These are phyloP conservation scores for Sphaeramia orbicularis DNA, from an alignment of 2,797 vertebrate species.

Conservation along the genomic window DNA sequence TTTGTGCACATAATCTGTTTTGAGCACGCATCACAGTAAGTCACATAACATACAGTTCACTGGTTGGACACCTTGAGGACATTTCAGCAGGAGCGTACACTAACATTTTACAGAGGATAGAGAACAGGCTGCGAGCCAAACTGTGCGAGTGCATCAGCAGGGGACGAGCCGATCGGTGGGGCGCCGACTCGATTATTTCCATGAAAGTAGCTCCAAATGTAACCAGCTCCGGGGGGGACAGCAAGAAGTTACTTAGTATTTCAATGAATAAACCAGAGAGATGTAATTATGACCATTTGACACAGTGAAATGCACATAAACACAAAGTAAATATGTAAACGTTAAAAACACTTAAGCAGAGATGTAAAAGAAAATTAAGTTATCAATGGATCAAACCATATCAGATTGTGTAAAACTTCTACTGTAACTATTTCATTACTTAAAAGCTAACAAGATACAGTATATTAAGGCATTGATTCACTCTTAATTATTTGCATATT, in stretches of 20 bases:
- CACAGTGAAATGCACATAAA: too few relatives aligned
- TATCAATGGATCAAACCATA: too few relatives aligned
- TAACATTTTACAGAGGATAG: constrained; percentile 10
- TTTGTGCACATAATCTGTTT: constrained; percentile 28
- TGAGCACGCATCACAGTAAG: constrained; percentile 29
- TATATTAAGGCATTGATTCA: too few relatives aligned
- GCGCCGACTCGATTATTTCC: constrained; percentile 30
- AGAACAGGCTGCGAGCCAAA: constrained; percentile 14
- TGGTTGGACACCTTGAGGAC: constrained; percentile 8
- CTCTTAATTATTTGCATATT: too few relatives aligned
- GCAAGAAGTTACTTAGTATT: constrained; percentile 6
- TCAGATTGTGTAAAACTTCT: too few relatives aligned
- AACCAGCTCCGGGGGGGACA: constrained; percentile 15
- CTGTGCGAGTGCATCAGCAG: constrained; percentile 18
- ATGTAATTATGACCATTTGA: too few relatives aligned
- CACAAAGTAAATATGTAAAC: too few relatives aligned
- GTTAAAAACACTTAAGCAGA: too few relatives aligned
- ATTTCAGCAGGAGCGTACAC: constrained; percentile 18
- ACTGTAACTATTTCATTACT: too few relatives aligned
- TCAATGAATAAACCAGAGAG: background rate
- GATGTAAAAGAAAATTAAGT: too few relatives aligned
- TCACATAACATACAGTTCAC: constrained; percentile 25
- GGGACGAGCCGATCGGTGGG: constrained; percentile 1
- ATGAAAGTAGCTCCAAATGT: constrained; percentile 26
- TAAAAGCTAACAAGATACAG: too few relatives aligned